Percentiles rank a stretch among this genome's conserved stretches.
These are phyloP conservation scores for Procambarus clarkii DNA, from an alignment of 1,140 invertebrate species.

Conservation along the genomic window DNA sequence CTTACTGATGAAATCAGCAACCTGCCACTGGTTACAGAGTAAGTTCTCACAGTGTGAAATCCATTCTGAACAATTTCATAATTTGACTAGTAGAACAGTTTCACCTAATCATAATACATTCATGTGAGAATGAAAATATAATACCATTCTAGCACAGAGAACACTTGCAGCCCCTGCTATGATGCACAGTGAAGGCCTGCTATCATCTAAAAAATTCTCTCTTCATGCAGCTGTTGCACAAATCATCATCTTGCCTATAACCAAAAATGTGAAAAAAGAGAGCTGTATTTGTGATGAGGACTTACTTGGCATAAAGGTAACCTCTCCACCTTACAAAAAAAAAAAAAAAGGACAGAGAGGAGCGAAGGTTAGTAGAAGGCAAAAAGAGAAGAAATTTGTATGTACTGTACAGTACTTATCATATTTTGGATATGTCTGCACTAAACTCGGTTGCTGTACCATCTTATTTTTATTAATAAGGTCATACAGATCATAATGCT, in stretches of 20 bases:
- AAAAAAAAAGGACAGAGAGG: conserved; percentile 43
- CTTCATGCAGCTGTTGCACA: conserved; percentile 60
- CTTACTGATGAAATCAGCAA: conserved; percentile 45
- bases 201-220: conserved; percentile 54
- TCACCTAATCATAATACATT: conserved; percentile 16
- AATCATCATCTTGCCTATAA: conserved; percentile 49
- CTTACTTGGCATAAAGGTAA: conserved; percentile 69
- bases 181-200: conserved; percentile 27
- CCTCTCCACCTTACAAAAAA: conserved; percentile 63
- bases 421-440: conserved; percentile 20
- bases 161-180: conserved; percentile 41
- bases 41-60: conserved; percentile 10
- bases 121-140: conserved; percentile 3
- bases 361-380: conserved; percentile 38
- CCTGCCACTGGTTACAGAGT: conserved; percentile 21
- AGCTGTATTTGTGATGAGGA: conserved; percentile 43
- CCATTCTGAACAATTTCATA: conserved; percentile 5
- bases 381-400: conserved; percentile 18
- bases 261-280: neutral
- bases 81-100: conserved; percentile 13
- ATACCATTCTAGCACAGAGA: conserved; percentile 9
- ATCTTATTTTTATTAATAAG: neutral
- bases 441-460: conserved; percentile 9
- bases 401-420: conserved; percentile 20
- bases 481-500: neutral